phyloP scores from a whole-genome alignment of 1,140 invertebrate species.

The Ephestia elutella region DNA sequence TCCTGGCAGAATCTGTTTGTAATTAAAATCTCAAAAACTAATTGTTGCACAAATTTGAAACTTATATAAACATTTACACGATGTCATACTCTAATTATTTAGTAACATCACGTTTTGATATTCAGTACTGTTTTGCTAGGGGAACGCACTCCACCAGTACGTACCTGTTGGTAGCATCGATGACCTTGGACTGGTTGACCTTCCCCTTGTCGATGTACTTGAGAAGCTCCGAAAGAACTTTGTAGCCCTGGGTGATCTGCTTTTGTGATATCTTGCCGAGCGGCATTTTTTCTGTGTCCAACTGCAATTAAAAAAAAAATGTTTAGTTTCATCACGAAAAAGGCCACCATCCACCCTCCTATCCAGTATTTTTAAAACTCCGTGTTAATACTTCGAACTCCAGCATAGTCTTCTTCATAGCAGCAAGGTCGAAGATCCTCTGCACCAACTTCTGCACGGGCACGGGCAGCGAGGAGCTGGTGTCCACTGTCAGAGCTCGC shows the following conservation, averaged over 20 bases:
- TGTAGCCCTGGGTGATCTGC: conserved; percentile 92
- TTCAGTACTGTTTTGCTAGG: too few relatives aligned
- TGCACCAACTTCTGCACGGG: conserved; percentile 89
- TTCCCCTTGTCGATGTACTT: conserved; percentile 75
- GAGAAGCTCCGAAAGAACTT: conserved; percentile 86
- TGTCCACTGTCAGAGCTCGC: conserved; percentile 51
- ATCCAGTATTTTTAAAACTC: too few relatives aligned
- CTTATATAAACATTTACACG: too few relatives aligned
- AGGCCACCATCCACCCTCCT: too few relatives aligned
- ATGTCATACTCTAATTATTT: too few relatives aligned
- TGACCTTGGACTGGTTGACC: conserved; percentile 75
- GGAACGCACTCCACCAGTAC: too few relatives aligned
- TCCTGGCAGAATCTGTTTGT: too few relatives aligned
- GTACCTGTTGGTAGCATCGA: conserved; percentile 89
- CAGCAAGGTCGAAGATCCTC: conserved; percentile 92
- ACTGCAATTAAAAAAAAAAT: conserved; percentile 55
- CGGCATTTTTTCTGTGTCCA: conserved; percentile 98
- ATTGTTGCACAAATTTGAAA: too few relatives aligned
- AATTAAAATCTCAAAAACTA: too few relatives aligned
- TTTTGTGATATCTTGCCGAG: conserved; percentile 95
- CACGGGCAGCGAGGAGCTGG: conserved; percentile 81
- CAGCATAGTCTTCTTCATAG: conserved; percentile 93
- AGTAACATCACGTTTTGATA: too few relatives aligned
- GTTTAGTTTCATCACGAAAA: too few relatives aligned
- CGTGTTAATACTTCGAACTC: conserved; percentile 92